A percentile compares a stretch with the other conserved stretches of the same genome.
Evolutionary conservation across 2,113 vertebrate genomes (phyloP).

Genomic region (Leuciscus idus): DNA sequence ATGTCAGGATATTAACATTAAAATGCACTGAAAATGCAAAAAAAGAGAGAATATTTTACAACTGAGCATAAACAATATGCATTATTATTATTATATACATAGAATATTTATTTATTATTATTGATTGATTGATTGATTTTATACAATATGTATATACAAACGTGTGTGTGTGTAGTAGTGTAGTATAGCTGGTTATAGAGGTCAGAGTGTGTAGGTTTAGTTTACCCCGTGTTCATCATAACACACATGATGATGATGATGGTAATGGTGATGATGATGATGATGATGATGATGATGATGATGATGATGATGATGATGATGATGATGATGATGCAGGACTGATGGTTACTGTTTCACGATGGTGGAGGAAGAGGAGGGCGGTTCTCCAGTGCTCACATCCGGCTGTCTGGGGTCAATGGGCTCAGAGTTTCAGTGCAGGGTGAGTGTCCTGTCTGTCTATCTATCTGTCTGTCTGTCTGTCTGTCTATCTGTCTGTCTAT

Average conservation of each 20-base stretch:
- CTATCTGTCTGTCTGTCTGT: neutral
- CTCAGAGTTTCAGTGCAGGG: conserved; percentile 95
- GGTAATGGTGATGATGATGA: conserved; percentile 14
- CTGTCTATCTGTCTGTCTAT: neutral
- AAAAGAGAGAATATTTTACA: too few species aligned
- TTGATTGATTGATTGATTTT: too few species aligned
- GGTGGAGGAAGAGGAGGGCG: conserved; percentile 91
- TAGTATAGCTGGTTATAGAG: neutral
- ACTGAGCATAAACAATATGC: too few species aligned
- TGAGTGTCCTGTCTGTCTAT: conserved; percentile 70
- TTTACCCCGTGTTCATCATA: neutral
- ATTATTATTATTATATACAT: too few species aligned
- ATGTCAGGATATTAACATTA: too few species aligned
- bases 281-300: neutral
- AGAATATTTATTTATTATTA: too few species aligned
- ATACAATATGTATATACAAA: too few species aligned
- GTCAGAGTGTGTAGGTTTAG: neutral
- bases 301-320: conserved; percentile 8
- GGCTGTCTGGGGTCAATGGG: conserved; percentile 90
- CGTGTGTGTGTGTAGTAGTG: too few species aligned
- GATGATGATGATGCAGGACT: conserved; percentile 76
- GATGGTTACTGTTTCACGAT: conserved; percentile 97
- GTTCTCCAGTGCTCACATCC: conserved; percentile 81
- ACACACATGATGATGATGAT: neutral
- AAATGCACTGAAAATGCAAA: too few species aligned